Conservation (phyloP, 2,888 invertebrate species). For the Ophion ellenae region DNA sequence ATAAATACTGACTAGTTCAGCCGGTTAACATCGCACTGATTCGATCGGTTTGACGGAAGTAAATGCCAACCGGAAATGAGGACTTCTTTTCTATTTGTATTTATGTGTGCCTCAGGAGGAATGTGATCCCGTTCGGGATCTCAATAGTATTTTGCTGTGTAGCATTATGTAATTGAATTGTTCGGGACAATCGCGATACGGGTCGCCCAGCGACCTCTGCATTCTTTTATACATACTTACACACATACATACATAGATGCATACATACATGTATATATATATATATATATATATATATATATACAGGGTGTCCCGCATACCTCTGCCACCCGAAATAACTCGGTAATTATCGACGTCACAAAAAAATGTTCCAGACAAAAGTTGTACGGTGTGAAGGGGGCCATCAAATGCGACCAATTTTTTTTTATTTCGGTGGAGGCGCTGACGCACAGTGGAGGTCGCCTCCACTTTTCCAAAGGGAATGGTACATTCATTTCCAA, state of each 20-base stretch:
- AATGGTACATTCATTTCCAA: no score
- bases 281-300: not conserved
- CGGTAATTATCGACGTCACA: no score
- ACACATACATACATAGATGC: constrained; percentile 1
- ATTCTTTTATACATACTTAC: constrained; percentile 40
- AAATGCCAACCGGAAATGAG: constrained; percentile 64
- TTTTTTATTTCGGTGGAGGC: no score
- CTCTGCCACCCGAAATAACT: no score
- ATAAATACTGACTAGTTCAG: constrained; percentile 80
- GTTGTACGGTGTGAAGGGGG: no score
- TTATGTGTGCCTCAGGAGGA: constrained; percentile 58
- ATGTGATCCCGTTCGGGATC: constrained; percentile 62
- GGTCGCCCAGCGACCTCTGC: constrained; percentile 65
- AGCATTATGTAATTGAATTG: constrained; percentile 61
- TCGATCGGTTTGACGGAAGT: constrained; percentile 55
- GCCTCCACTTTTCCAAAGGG: no score
- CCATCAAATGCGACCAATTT: no score
- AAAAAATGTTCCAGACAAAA: no score
- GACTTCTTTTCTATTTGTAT: constrained; percentile 32
- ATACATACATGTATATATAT: not conserved
- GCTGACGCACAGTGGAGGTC: no score
- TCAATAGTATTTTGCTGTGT: constrained; percentile 46
- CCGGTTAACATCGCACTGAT: constrained; percentile 60
- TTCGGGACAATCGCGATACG: constrained; percentile 49
- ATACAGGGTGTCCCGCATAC: no score